phyloP scores from a whole-genome alignment of 1,140 invertebrate species.

The Cyclina sinensis region DNA sequence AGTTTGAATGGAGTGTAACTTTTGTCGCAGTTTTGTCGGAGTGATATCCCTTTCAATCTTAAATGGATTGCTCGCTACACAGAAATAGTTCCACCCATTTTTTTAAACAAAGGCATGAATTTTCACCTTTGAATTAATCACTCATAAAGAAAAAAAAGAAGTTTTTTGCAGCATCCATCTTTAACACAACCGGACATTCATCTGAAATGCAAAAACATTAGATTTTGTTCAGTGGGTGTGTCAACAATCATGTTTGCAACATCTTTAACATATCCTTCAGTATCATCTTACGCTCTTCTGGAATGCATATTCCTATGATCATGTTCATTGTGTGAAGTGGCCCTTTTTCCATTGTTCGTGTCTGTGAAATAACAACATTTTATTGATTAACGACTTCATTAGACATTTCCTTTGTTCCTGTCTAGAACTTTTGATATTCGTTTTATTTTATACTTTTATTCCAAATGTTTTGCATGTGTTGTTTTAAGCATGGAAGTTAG shows the following conservation, averaged over 20 bases:
- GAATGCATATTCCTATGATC: too few relatives aligned
- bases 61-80: background rate
- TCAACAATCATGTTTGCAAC: too few relatives aligned
- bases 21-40: conserved; percentile 2
- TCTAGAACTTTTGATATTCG: too few relatives aligned
- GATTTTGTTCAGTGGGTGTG: background rate
- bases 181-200: background rate
- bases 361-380: too few relatives aligned
- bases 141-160: background rate
- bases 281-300: too few relatives aligned
- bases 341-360: too few relatives aligned
- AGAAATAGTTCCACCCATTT: background rate
- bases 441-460: too few relatives aligned
- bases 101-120: background rate
- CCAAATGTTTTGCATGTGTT: conserved; percentile 15
- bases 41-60: conserved; percentile 20
- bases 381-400: too few relatives aligned
- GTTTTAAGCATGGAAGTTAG: conserved; percentile 19
- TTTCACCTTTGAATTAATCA: background rate
- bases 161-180: too few relatives aligned
- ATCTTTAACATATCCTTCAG: too few relatives aligned
- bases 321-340: too few relatives aligned
- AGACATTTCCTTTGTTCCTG: too few relatives aligned
- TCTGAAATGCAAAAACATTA: background rate
- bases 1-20: background rate